Conservation (phyloP, 2,888 invertebrate species). For the Spodoptera picta region DNA sequence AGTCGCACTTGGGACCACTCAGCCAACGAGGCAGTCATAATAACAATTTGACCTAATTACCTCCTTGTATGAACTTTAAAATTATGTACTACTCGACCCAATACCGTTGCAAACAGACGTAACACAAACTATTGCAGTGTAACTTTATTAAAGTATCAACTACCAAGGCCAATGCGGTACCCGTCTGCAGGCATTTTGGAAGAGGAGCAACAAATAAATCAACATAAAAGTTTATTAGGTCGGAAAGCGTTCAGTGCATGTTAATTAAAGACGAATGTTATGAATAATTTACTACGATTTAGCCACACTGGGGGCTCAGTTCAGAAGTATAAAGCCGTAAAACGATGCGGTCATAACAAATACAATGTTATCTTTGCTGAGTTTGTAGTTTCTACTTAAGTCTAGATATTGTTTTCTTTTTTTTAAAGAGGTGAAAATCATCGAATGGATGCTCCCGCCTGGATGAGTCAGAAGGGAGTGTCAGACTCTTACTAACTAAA, state of each 20-base stretch:
- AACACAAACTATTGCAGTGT: background rate
- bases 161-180: slow-evolving; percentile 45
- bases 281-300: slow-evolving; percentile 65
- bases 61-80: too few species aligned
- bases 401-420: too few species aligned
- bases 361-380: too few species aligned
- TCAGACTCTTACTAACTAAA: too few species aligned
- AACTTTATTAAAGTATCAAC: slow-evolving; percentile 2
- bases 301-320: background rate
- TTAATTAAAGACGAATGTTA: slow-evolving; percentile 65
- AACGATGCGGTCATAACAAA: background rate
- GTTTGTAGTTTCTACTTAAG: too few species aligned
- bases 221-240: slow-evolving; percentile 52
- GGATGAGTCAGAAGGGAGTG: too few species aligned
- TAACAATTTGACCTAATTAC: too few species aligned
- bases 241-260: slow-evolving; percentile 53
- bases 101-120: slow-evolving; percentile 7
- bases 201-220: slow-evolving; percentile 42
- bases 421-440: too few species aligned
- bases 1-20: too few species aligned
- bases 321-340: slow-evolving; percentile 7
- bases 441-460: too few species aligned
- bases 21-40: too few species aligned
- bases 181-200: slow-evolving; percentile 18
- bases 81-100: too few species aligned